phyloP scores from a whole-genome alignment of 1,140 invertebrate species.

The Adoxophyes honmai region DNA sequence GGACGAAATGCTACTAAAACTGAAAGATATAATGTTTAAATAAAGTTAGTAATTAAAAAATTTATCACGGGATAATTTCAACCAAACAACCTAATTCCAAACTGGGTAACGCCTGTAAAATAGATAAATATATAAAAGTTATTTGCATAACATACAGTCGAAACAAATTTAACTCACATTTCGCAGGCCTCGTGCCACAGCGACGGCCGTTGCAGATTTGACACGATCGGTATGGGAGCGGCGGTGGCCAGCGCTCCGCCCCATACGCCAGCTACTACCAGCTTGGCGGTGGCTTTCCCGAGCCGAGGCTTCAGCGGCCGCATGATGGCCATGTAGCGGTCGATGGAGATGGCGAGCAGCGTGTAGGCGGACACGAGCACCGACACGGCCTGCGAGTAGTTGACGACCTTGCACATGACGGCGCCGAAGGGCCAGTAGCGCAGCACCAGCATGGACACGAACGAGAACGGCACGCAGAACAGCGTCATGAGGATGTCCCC shows the following conservation, averaged over 20 bases:
- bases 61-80: no score
- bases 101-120: no score
- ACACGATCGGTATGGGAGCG: slow-evolving; percentile 86
- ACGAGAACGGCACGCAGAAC: slow-evolving; percentile 91
- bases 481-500: slow-evolving; percentile 91
- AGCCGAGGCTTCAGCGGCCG: slow-evolving; percentile 89
- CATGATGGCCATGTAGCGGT: slow-evolving; percentile 92
- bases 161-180: slow-evolving; percentile 75
- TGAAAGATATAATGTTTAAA: no score
- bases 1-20: no score
- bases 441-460: slow-evolving; percentile 84
- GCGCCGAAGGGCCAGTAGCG: slow-evolving; percentile 90
- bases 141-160: no score
- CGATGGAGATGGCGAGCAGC: slow-evolving; percentile 89
- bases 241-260: slow-evolving; percentile 87
- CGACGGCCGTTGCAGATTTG: slow-evolving; percentile 78
- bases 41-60: no score
- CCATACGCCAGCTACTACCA: slow-evolving; percentile 88
- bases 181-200: slow-evolving; percentile 79
- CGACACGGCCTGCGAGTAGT: slow-evolving; percentile 87
- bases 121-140: no score
- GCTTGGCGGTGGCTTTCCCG: slow-evolving; percentile 82
- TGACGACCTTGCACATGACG: slow-evolving; percentile 86
- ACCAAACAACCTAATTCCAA: no score
- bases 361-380: slow-evolving; percentile 92